Conservation (phyloP, 2,113 vertebrate genomes). For the Pseudopipra pipra region DNA sequence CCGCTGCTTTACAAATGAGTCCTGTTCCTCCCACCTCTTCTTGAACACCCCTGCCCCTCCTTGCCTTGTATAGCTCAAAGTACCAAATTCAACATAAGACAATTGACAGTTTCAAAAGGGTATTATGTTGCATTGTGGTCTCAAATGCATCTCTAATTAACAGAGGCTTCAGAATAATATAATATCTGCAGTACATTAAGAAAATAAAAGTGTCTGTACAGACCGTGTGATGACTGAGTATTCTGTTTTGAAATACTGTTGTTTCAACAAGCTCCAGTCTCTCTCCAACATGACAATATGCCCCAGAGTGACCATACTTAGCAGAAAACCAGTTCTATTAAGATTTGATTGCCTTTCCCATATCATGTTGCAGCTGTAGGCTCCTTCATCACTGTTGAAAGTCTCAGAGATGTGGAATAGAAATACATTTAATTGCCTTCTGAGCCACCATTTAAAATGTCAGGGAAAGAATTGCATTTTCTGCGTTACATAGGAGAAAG, state of each 20-base stretch:
- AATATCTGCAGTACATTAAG: not conserved
- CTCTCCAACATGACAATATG: not conserved
- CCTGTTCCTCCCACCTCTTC: not conserved
- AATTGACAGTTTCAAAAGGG: not conserved
- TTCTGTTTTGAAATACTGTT: not conserved
- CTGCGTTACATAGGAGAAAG: not conserved
- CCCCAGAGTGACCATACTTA: not conserved
- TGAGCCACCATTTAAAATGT: not conserved
- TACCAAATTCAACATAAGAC: not conserved
- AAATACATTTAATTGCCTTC: not conserved
- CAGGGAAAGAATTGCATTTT: not conserved
- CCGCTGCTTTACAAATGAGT: rapidly evolving
- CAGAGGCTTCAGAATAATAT: not conserved
- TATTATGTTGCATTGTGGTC: not conserved
- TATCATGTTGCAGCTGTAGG: not conserved
- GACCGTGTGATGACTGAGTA: not conserved
- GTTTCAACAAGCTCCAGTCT: not conserved
- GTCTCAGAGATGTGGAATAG: not conserved
- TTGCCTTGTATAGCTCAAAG: not conserved
- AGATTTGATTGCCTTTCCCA: not conserved
- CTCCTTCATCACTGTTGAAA: not conserved
- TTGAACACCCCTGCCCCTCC: rapidly evolving
- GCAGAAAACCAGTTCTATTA: not conserved
- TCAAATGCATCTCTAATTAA: not conserved
- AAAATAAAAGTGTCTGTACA: not conserved